Percentiles rank a stretch among this genome's conserved stretches.
These are phyloP conservation scores for Calliphora vomitoria DNA, from an alignment of 2,888 invertebrate species.

Conservation along the genomic window DNA sequence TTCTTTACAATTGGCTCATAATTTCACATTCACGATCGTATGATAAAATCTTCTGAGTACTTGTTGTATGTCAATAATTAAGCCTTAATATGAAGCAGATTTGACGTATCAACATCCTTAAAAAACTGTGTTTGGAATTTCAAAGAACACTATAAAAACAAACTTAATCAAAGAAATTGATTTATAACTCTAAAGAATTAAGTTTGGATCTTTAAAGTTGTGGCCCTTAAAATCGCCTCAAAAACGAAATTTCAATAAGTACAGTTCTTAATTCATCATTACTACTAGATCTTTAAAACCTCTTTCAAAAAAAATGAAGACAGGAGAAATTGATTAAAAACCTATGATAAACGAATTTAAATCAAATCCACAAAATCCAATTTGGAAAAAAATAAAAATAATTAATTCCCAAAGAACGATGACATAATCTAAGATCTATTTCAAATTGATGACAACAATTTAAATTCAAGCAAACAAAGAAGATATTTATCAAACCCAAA, in stretches of 20 bases:
- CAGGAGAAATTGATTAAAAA: constrained; percentile 24
- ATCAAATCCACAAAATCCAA: constrained; percentile 6
- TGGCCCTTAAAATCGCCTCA: background rate
- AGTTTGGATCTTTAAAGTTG: background rate
- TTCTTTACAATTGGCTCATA: no score
- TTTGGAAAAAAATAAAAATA: constrained; percentile 33
- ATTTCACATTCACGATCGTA: no score
- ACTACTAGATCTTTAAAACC: background rate
- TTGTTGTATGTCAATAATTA: no score
- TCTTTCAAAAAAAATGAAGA: constrained; percentile 1
- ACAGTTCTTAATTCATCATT: background rate
- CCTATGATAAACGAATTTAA: constrained; percentile 2
- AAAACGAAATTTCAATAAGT: background rate
- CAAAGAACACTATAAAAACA: no score
- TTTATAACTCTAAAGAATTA: no score
- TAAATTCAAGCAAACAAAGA: constrained; percentile 42
- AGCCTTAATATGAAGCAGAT: no score
- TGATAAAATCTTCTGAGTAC: no score
- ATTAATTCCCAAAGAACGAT: constrained; percentile 26
- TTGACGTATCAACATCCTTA: no score
- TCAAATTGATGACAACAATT: constrained; percentile 64
- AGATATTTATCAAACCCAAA: constrained; percentile 21
- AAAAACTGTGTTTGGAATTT: no score
- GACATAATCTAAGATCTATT: constrained; percentile 67
- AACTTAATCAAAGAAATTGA: no score